Percentiles rank a stretch among this genome's conserved stretches.
These are phyloP conservation scores for Gnatocerus cornutus DNA, from an alignment of 2,888 invertebrate species.

Conservation along the genomic window DNA sequence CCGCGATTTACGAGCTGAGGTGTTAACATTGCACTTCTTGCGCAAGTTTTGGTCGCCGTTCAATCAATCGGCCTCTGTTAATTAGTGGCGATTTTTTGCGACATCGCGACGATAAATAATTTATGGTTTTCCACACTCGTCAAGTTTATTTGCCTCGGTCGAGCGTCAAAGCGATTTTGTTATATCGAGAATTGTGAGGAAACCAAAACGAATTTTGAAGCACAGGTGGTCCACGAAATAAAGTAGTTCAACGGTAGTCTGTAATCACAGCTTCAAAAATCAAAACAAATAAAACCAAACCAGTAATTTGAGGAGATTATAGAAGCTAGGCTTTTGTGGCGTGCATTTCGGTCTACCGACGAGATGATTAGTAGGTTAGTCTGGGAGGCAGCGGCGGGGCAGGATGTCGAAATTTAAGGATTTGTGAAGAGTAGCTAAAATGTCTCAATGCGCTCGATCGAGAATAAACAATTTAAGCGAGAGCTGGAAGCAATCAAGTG, in stretches of 20 bases:
- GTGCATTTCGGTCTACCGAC: constrained; percentile 32
- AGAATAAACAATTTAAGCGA: too few relatives aligned
- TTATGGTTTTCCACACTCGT: constrained; percentile 7
- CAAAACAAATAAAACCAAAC: constrained; percentile 48
- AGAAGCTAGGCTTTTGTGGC: constrained; percentile 42
- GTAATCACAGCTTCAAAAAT: constrained; percentile 43
- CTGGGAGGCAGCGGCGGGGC: not conserved
- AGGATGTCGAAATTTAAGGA: not conserved
- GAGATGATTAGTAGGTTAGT: constrained; percentile 39
- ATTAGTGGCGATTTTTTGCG: constrained; percentile 24
- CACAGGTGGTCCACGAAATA: constrained; percentile 43
- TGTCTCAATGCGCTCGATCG: too few relatives aligned
- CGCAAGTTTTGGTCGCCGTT: not conserved
- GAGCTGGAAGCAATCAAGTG: too few relatives aligned
- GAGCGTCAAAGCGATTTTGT: constrained; percentile 10
- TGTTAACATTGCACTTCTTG: not conserved
- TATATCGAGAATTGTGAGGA: not conserved
- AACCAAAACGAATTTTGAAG: constrained; percentile 13
- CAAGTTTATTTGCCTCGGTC: constrained; percentile 6
- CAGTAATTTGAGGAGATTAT: constrained; percentile 43
- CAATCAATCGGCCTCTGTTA: constrained; percentile 27
- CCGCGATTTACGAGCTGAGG: constrained; percentile 16
- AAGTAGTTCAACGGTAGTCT: constrained; percentile 45
- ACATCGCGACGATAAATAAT: constrained; percentile 23
- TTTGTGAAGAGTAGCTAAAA: too few relatives aligned